phyloP scores from a whole-genome alignment of 2,113 vertebrate species.

The Lutjanus erythropterus region DNA sequence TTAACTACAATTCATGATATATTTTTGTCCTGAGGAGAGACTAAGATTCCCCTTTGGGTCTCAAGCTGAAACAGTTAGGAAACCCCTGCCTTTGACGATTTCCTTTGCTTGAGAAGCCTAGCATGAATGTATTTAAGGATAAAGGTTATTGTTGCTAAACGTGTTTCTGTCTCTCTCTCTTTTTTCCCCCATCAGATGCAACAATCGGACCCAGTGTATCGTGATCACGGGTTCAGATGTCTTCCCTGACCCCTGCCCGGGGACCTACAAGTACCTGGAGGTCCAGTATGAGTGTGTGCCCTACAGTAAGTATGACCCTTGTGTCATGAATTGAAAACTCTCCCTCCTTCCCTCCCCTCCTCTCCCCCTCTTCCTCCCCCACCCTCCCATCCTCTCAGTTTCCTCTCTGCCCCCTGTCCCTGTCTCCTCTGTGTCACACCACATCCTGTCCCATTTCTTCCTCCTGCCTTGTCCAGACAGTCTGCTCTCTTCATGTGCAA shows the following conservation, averaged over 20 bases:
- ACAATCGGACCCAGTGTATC: constrained; percentile 99
- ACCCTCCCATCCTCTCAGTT: constrained; percentile 31
- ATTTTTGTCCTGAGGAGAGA: no score
- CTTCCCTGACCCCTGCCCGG: constrained; percentile 99
- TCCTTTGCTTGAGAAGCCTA: not conserved
- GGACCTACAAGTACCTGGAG: constrained; percentile 99
- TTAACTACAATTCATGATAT: no score
- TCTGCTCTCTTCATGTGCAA: constrained; percentile 52
- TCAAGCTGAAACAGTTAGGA: no score
- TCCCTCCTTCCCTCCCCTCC: not conserved
- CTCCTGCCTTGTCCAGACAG: constrained; percentile 58
- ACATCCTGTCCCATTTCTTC: constrained; percentile 52
- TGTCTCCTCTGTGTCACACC: constrained; percentile 44
- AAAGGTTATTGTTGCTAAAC: not conserved
- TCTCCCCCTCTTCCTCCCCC: not conserved
- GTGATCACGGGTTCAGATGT: constrained; percentile 99
- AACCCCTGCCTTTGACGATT: not conserved
- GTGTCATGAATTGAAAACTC: constrained; percentile 58
- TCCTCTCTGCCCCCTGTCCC: constrained; percentile 22
- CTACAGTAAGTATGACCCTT: constrained; percentile 96
- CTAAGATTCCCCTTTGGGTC: no score
- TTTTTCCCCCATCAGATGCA: constrained; percentile 87
- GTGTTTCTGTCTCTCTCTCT: constrained; percentile 61
- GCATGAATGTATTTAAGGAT: not conserved
- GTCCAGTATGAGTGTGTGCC: constrained; percentile 99